Base-by-base conservation (phyloP, 2,888 invertebrate genomes). In the Microctonus aethiopoides region DNA sequence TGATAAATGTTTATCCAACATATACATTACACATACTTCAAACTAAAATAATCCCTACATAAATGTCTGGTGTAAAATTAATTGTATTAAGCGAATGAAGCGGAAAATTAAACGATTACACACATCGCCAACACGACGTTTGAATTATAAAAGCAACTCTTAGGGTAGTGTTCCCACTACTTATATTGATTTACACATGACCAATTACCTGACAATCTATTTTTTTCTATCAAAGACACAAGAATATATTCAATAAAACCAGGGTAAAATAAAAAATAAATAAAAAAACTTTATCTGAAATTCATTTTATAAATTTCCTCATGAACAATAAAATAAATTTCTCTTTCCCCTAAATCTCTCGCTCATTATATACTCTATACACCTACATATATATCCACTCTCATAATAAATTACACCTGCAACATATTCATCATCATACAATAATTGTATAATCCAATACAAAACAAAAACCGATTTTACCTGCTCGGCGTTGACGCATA, bases 401-500 rank as follows among this genome's bases (percentile, higher is more conserved):
- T n/a, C n/a, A n/a, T n/a, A n/a, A 39, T 39, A 5, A 39, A 39
- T n/a, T 36, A 11, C 11, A 39, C 11, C n/a, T 5, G 4, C 7
- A 39, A 39, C 39, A n/a, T 39, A 13, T n/a, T 39, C n/a, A 39
- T 13, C 5, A 39, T 39, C 13, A 39, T 39, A 3, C n/a, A 13
- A 39, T 39, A 11, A 39, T n/a, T n/a, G n/a, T n/a, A 39, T n/a
- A 39, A 3, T 13, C 4, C 3, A 2, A 39, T 39, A 13, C 39
- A 3, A 39, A 5, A 39, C n/a, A 11, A 39, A 34, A 39, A 39
- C 3, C 39, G 3, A 11, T 22, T 64, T 83, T 86, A 86, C 86
- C 86, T 86, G 84, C 86, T 86, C 84, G 85, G 80, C 82, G 84
- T 80, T 84, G 86, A 86, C 85, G 86, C 86, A 86, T 86, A 86